Base-by-base conservation (phyloP, 2,888 invertebrate genomes). In the Beris morrisii region DNA sequence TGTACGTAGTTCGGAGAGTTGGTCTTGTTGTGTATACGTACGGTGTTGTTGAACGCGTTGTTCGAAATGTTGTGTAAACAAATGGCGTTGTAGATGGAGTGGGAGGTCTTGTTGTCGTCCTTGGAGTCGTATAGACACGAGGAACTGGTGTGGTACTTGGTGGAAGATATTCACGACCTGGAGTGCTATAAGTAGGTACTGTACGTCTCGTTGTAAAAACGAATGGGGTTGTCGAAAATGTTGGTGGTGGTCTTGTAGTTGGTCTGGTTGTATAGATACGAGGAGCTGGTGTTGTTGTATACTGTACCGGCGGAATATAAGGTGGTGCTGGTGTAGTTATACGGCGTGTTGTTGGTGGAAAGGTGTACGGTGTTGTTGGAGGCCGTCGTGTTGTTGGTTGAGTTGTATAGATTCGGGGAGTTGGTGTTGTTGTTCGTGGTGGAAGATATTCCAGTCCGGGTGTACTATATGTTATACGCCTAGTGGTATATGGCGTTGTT, bases 231-330 rank as follows among this genome's bases (percentile, higher is more conserved):
- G 53, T 53, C 6, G 53, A 31, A 46, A 6, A 6, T 46, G 46
- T 46, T 46, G 46, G 11, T 13, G 46, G 46, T 15, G 13, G n/a
- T 6, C 13, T 46, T 6, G 46, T 46, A 11, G 53, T 7, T 30
- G 30, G 22, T 7, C 30, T 9, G 6, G 53, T 53, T n/a, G 53
- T 53, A 30, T 53, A 53, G 53, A 53, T 31, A 28, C 53, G 53
- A 53, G 53, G 53, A 11, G 53, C 53, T 30, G 30, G 53, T 7
- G 53, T 53, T 7, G 53, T 53, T 12, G 53, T 53, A 11, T n/a
- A 12, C 31, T 12, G 28, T 4, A 5, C 11, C 9, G 53, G 53
- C 4, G 53, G 53, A 53, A 53, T 7, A 53, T 53, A 53, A 4
- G 4, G 4, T 4, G 31, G 31, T 4, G 53, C 31, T 30, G 53